These are phyloP conservation scores for Karalla daura DNA, from an alignment of 2,797 vertebrate species.

Conservation along the genomic window DNA sequence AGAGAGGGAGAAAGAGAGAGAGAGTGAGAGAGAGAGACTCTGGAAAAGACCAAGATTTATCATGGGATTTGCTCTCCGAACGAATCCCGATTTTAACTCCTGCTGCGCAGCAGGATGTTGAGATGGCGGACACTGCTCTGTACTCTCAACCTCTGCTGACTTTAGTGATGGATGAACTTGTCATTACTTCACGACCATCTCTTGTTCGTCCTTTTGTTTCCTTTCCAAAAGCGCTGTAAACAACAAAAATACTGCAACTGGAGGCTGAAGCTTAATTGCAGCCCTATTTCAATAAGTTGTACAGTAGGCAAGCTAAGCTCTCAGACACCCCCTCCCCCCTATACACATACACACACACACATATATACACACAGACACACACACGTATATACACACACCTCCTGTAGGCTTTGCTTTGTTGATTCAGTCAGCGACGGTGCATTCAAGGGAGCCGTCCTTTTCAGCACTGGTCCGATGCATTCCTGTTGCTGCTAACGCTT, in stretches of 20 bases:
- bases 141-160: slow-evolving; percentile 78
- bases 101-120: slow-evolving; percentile 77
- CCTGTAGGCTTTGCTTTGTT: slow-evolving; percentile 76
- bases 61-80: slow-evolving; percentile 90
- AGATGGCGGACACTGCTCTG: slow-evolving; percentile 77
- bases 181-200: slow-evolving; percentile 82
- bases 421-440: slow-evolving; percentile 77
- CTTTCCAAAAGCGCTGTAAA: slow-evolving; percentile 81
- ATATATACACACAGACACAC: not conserved
- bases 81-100: slow-evolving; percentile 83
- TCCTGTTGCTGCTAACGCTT: slow-evolving; percentile 83
- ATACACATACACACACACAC: not conserved
- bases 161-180: slow-evolving; percentile 82
- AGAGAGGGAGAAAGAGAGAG: not conserved
- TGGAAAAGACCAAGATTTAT: slow-evolving; percentile 80
- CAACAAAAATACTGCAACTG: slow-evolving; percentile 77
- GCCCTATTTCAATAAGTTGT: slow-evolving; percentile 82
- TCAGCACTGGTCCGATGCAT: slow-evolving; percentile 87
- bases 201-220: slow-evolving; percentile 67
- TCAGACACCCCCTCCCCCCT: slow-evolving; percentile 36
- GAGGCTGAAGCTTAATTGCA: slow-evolving; percentile 79
- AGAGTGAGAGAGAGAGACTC: slow-evolving; percentile 61
- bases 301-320: slow-evolving; percentile 80
- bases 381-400: not conserved
- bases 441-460: slow-evolving; percentile 89